A percentile compares a stretch with the other conserved stretches of the same genome.
Conservation (phyloP, 2,797 vertebrate species). For the Trematomus bernacchii region DNA sequence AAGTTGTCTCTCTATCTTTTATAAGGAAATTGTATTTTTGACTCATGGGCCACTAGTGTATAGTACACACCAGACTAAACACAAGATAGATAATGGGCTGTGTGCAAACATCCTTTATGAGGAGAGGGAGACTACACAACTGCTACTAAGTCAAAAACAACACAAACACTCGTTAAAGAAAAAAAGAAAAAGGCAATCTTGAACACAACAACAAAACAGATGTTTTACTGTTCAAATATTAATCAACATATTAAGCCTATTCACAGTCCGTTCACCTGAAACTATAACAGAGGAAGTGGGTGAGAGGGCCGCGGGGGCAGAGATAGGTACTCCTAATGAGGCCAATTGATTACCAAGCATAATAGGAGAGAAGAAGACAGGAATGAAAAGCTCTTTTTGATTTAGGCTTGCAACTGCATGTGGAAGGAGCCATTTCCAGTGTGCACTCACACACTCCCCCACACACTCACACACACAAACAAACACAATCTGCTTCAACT, state of each 20-base stretch:
- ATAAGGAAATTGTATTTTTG: neutral
- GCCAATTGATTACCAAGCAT: slow-evolving; percentile 50
- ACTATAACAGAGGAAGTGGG: neutral
- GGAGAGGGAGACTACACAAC: neutral
- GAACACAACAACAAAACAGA: neutral
- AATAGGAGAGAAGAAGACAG: slow-evolving; percentile 5
- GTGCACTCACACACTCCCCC: slow-evolving; percentile 35
- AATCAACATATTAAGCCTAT: neutral
- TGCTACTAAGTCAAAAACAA: too few species aligned
- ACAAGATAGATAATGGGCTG: too few species aligned
- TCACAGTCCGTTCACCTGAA: neutral
- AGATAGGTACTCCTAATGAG: slow-evolving; percentile 54
- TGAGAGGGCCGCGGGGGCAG: slow-evolving; percentile 16
- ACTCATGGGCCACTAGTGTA: too few species aligned
- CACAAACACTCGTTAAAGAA: neutral
- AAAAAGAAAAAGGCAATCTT: neutral
- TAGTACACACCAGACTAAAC: too few species aligned
- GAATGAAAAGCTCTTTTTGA: slow-evolving; percentile 18
- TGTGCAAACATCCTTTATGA: too few species aligned
- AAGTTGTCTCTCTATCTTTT: neutral
- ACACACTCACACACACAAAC: slow-evolving; percentile 22
- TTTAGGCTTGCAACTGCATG: slow-evolving; percentile 20
- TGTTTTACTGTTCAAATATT: neutral
- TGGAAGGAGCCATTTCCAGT: slow-evolving; percentile 21
- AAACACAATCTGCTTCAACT: slow-evolving; percentile 42